Evolutionary conservation across 2,888 invertebrate genomes (phyloP).

Genomic region (Hetaerina titia): DNA sequence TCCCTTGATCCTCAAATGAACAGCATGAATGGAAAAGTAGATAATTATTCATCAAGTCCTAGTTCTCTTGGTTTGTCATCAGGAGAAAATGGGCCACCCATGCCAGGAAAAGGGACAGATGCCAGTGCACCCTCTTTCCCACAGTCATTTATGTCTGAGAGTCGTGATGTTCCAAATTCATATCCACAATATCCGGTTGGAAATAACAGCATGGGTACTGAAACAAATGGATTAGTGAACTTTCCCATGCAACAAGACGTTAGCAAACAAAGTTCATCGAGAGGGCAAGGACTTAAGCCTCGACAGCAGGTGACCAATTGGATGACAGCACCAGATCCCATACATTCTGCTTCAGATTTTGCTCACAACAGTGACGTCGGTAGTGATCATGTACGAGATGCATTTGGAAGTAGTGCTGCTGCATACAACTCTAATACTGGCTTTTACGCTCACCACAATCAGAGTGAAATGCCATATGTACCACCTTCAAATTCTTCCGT

Average conservation of each 20-base stretch:
- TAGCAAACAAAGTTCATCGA: conserved; percentile 11
- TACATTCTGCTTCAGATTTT: conserved; percentile 50
- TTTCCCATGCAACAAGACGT: conserved; percentile 3
- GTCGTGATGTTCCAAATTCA: not conserved
- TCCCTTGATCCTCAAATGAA: conserved; percentile 28
- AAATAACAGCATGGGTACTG: conserved; percentile 4
- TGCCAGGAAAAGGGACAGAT: conserved; percentile 14
- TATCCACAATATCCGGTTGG: conserved; percentile 19
- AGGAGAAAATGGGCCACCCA: not conserved
- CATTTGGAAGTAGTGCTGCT: conserved; percentile 27
- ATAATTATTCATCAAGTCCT: not conserved
- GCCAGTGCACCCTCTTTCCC: not conserved
- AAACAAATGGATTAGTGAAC: not conserved
- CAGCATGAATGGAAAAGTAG: conserved; percentile 23
- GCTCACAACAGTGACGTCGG: conserved; percentile 34
- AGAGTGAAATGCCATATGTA: conserved; percentile 22
- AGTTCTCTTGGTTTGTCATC: conserved; percentile 10
- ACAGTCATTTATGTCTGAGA: not conserved
- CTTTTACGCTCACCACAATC: conserved; percentile 44
- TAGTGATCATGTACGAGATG: conserved; percentile 22
- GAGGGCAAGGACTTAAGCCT: conserved; percentile 46
- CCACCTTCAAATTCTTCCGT: conserved; percentile 32
- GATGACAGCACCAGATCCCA: conserved; percentile 59
- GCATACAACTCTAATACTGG: conserved; percentile 32
- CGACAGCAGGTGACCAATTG: conserved; percentile 61